phyloP scores from a whole-genome alignment of 2,797 vertebrate species.

The Spinus pinus region DNA sequence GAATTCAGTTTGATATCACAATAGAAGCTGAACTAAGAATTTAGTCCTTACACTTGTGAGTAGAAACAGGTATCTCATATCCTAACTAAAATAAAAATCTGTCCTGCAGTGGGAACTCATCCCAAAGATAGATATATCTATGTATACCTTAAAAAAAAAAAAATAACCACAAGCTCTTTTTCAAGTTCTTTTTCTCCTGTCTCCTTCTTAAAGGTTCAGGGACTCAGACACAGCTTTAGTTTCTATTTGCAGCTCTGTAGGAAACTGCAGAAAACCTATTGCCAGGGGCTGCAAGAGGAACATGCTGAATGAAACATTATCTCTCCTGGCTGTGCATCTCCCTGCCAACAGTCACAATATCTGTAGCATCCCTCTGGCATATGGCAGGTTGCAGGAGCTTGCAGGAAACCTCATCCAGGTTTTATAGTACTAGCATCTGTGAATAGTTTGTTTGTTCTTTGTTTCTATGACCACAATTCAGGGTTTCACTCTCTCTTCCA shows the following conservation, averaged over 20 bases:
- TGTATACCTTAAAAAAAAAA: too few species aligned
- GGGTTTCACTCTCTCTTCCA: not conserved
- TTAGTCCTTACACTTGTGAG: not conserved
- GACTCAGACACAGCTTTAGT: not conserved
- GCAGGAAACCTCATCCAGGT: not conserved
- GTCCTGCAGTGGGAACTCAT: not conserved
- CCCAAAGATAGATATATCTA: too few species aligned
- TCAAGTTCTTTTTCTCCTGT: not conserved
- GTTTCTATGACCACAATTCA: not conserved
- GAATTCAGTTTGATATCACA: not conserved
- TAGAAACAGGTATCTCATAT: not conserved
- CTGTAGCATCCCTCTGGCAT: not conserved
- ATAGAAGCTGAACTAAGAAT: not conserved
- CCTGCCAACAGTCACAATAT: not conserved
- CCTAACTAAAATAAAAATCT: not conserved
- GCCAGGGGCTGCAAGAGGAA: not conserved
- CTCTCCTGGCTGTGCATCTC: not conserved
- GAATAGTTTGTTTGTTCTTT: not conserved
- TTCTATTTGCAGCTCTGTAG: conserved; percentile 22
- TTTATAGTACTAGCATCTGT: not conserved
- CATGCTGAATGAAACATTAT: not conserved
- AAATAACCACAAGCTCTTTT: not conserved
- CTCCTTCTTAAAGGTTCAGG: not conserved
- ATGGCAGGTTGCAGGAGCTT: not conserved
- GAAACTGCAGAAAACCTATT: conserved; percentile 16